Evolutionary conservation across 1,140 invertebrate species (phyloP), one percentile per base, ranked within the genome.

Genomic region (Calephelis virginiensis): DNA sequence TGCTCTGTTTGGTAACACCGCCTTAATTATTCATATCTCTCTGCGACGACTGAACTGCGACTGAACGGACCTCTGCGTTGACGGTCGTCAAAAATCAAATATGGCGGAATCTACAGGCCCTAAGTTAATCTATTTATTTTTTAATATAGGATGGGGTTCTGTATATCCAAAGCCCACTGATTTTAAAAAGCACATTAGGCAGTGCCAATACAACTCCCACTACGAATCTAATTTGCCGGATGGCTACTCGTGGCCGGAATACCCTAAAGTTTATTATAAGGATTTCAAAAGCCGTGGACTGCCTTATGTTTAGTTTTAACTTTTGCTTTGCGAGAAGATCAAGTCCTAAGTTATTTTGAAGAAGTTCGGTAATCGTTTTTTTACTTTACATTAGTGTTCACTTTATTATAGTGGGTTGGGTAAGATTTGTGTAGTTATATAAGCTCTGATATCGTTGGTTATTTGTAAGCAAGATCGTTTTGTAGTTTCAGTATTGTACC

Each of bases 111-210:
- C 17, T 17, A 3, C 17, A 1, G 17, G 17, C 17, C 17, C 17
- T 17, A 0, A 37, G 13, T 17, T 59, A 59, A 12, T 12, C 3
- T 28, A 1, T 59, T 46, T 68, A 38, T 47, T 40, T 61, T 67
- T 48, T 61, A 59, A 70, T 66, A 49, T 67, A 85, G 80, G 77
- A 62, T 63, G 68, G 11, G 77, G 72, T 43, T 75, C 76, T 12
- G 56, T 95, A 63, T 97, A 97, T 86, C 96, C 96, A 0, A 95
- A 96, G 83, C 96, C 96, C 60, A 92, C 93, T 69, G 93, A 97
- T 83, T 95, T 96, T 80, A 85, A 92, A 56, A 82, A 92, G 67
- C 96, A 95, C 85, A 93, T 97, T 50, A 92, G 94, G 72, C 92
- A 92, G 72, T 94, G 94, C 78, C 93, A 95, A 90, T 97, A 96